These are phyloP conservation scores for Pseudomyrmex cubaensis DNA, from an alignment of 1,140 invertebrate species.

Conservation along the genomic window DNA sequence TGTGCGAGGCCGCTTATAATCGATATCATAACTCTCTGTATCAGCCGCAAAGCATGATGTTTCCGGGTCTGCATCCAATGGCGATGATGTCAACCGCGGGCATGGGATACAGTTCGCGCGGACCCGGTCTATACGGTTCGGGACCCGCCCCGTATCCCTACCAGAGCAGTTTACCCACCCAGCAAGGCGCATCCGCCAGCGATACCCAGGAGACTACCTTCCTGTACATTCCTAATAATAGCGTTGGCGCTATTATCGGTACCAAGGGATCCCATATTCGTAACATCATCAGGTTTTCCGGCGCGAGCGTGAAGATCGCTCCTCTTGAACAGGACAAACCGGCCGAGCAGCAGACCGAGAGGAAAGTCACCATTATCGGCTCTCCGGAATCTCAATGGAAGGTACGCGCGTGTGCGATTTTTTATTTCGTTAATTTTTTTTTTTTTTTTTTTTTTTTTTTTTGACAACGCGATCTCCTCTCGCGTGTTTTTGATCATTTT, in stretches of 20 bases:
- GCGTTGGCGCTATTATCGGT: conserved; percentile 98
- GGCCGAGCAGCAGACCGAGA: conserved; percentile 90
- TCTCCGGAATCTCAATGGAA: conserved; percentile 98
- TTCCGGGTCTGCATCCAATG: conserved; percentile 97
- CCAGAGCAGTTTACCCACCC: conserved; percentile 80
- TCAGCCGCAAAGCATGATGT: conserved; percentile 96
- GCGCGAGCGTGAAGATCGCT: conserved; percentile 97
- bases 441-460: no score
- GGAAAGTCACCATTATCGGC: conserved; percentile 97
- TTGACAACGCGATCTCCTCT: no score
- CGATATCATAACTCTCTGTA: conserved; percentile 66
- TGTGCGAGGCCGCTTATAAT: conserved; percentile 5
- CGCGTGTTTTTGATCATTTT: no score
- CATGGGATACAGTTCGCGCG: conserved; percentile 88
- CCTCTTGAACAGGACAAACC: conserved; percentile 93
- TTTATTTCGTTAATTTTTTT: background rate
- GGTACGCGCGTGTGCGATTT: conserved; percentile 83
- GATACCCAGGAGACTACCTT: conserved; percentile 94
- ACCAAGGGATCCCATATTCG: conserved; percentile 98
- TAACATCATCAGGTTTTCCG: conserved; percentile 98
- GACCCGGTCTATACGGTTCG: conserved; percentile 85
- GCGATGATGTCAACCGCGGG: conserved; percentile 97
- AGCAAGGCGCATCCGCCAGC: conserved; percentile 83
- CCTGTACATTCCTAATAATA: conserved; percentile 98
- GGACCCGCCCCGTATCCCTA: conserved; percentile 86